Evolutionary conservation across 2,888 invertebrate species (phyloP).

Genomic region (Thymelicus sylvestris): DNA sequence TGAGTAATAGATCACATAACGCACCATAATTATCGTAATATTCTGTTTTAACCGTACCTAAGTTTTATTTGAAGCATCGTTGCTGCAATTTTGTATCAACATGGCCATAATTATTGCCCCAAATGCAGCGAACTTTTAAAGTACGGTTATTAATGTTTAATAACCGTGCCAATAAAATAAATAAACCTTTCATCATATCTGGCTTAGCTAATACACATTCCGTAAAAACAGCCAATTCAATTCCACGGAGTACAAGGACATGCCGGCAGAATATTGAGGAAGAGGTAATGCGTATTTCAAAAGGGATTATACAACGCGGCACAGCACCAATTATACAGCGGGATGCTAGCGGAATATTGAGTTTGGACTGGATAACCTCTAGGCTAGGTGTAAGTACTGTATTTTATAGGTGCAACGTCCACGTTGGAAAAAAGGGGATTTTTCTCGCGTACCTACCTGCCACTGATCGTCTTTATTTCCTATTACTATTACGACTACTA

Average conservation of each 20-base stretch:
- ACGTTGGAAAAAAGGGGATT: not conserved
- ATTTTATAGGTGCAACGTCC: not conserved
- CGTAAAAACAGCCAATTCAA: slow-evolving; percentile 6
- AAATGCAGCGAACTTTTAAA: too few species aligned
- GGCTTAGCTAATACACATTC: not conserved
- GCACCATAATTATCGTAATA: too few species aligned
- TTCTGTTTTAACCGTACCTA: too few species aligned
- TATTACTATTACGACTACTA: too few species aligned
- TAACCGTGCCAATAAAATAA: not conserved
- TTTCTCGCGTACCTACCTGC: not conserved
- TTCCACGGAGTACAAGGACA: slow-evolving; percentile 3
- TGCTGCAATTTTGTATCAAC: too few species aligned
- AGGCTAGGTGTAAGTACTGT: not conserved
- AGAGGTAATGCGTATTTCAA: slow-evolving; percentile 19
- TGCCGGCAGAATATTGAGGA: slow-evolving; percentile 9
- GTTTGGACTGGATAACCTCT: slow-evolving; percentile 1
- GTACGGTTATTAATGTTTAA: too few species aligned
- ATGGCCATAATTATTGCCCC: too few species aligned
- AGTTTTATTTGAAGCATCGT: too few species aligned
- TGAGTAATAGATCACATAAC: too few species aligned
- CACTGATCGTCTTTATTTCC: too few species aligned
- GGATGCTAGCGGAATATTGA: slow-evolving; percentile 22
- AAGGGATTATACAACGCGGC: slow-evolving; percentile 21
- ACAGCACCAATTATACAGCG: slow-evolving; percentile 20
- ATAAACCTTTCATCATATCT: not conserved